Conservation (phyloP, 2,797 vertebrate genomes). For the Rallus crepitans region DNA sequence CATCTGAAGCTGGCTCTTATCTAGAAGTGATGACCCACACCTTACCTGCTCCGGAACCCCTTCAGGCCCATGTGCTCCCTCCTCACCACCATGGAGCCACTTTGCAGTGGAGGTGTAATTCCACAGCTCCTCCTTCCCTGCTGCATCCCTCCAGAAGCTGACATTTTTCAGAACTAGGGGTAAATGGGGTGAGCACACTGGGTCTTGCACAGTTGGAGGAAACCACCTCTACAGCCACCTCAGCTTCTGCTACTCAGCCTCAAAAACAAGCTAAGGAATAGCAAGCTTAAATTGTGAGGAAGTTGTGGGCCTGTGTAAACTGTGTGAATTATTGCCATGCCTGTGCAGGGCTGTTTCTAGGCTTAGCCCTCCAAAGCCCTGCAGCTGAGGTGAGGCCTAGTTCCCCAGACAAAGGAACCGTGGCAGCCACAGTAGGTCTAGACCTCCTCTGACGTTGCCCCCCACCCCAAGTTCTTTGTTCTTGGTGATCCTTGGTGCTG, state of each 20-base stretch:
- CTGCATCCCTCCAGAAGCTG: neutral
- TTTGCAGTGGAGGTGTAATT: neutral
- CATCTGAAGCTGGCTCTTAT: neutral
- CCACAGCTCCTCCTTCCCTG: neutral
- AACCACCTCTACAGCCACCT: neutral
- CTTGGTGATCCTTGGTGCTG: neutral
- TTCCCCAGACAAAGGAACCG: accelerated
- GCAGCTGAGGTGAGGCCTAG: neutral
- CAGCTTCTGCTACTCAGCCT: neutral
- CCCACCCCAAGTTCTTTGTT: neutral
- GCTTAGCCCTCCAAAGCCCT: accelerated
- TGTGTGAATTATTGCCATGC: neutral
- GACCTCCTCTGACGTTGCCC: neutral
- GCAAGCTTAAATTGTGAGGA: neutral
- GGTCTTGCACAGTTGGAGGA: neutral
- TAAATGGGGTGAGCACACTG: neutral
- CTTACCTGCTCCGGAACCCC: neutral
- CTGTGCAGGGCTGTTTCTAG: neutral
- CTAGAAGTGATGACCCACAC: neutral
- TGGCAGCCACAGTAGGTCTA: neutral
- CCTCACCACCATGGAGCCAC: neutral
- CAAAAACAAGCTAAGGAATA: neutral
- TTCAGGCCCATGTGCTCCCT: accelerated
- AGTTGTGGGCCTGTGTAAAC: neutral
- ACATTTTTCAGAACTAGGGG: neutral